A percentile compares a stretch with the other conserved stretches of the same genome.
Conservation (phyloP, 2,888 invertebrate genomes). For the Pristionchus arcanus region DNA sequence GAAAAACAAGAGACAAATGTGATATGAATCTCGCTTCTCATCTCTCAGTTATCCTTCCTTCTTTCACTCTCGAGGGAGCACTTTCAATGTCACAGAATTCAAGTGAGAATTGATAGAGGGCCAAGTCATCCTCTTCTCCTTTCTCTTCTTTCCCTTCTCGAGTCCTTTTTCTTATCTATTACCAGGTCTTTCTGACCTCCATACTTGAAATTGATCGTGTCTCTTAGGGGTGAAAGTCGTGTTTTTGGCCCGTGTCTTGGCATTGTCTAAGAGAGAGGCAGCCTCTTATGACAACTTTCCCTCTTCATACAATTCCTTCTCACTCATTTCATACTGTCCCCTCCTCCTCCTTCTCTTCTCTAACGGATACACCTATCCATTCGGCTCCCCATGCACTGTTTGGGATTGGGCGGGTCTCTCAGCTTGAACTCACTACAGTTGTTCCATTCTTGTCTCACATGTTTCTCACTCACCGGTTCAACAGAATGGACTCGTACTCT, state of each 20-base stretch:
- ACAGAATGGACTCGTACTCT: background rate
- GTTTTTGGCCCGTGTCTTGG: constrained; percentile 42
- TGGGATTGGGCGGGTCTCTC: constrained; percentile 37
- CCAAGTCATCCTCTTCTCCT: constrained; percentile 2
- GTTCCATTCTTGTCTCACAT: background rate
- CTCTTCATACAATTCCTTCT: constrained; percentile 38
- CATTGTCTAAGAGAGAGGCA: constrained; percentile 33
- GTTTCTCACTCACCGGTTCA: background rate
- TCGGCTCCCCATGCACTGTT: constrained; percentile 7
- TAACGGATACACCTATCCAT: constrained; percentile 44
- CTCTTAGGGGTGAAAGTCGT: constrained; percentile 27
- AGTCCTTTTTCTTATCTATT: constrained; percentile 52
- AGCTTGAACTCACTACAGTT: constrained; percentile 24
- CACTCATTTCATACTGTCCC: constrained; percentile 52
- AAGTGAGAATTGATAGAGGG: constrained; percentile 47
- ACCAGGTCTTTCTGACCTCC: background rate
- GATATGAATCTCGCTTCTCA: constrained; percentile 8
- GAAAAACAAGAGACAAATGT: background rate
- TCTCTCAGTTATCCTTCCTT: constrained; percentile 3
- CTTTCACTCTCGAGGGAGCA: constrained; percentile 14
- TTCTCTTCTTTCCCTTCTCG: constrained; percentile 18
- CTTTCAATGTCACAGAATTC: constrained; percentile 12
- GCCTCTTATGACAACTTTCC: constrained; percentile 54
- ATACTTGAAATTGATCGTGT: background rate
- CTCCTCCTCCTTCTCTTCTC: constrained; percentile 1